Evolutionary conservation across 1,140 invertebrate species (phyloP), one percentile per base, ranked within the genome.

Genomic region (Drosophila persimilis): DNA sequence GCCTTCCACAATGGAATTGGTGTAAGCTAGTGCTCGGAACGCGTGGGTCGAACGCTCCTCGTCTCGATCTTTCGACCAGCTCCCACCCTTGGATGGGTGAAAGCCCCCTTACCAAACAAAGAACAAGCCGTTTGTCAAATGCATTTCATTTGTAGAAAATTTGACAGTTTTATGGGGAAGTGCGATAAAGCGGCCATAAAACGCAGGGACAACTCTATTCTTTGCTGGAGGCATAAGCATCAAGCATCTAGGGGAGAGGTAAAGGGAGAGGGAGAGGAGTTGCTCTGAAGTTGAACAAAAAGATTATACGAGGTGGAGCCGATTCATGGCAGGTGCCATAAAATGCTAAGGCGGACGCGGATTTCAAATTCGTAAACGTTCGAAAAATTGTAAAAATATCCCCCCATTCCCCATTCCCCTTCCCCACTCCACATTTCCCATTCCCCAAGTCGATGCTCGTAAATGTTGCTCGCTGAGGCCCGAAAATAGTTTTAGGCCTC

Each of bases 131-230:
- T 60, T 72, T 71, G 66, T 72, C 66, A 72, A 72, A 71, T 61
- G 58, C 70, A 73, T 73, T 73, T 73, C 39, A 63, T 73, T 73
- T 73, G 51, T 72, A 56, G 2, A 47, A 73, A 73, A 73, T 73
- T 73, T 73, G 70, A 73, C 70, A 73, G 69, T 63, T 73, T 73
- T 63, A 73, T 73, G 58, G 22, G n/a, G 13, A 39, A 47, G 57
- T 60, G 65, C 65, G 65, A 71, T 71, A 71, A 70, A 43, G 54
- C n/a, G 55, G 47, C 55, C 46, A 52, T 71, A 71, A 72, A 72
- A 61, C 69, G 24, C 56, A 71, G 56, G 56, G 66, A 72, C 69
- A 72, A 72, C 69, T 72, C 66, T 26, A 72, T 72, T 72, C 43
- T 24, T 5, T 0, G 15, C 24, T 31, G 53, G 50, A 9, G 0